Evolutionary conservation across 2,888 invertebrate species (phyloP).

Genomic region (Chymomyza amoena): DNA sequence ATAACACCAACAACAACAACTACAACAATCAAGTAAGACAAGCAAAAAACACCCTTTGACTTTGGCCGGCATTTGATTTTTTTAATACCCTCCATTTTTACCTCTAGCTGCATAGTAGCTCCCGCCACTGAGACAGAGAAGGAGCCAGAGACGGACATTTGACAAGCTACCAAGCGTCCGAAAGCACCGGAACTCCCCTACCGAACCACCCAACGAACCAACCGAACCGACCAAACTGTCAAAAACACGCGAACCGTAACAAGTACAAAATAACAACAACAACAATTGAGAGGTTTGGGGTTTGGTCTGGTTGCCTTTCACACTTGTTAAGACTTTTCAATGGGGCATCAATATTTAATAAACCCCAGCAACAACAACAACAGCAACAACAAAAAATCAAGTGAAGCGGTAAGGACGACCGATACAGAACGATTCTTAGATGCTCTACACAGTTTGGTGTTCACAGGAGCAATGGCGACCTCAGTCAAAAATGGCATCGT

Average conservation of each 20-base stretch:
- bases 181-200: not conserved
- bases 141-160: not conserved
- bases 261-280: conserved; percentile 26
- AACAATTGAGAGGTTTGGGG: conserved; percentile 19
- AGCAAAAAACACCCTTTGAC: conserved; percentile 42
- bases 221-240: conserved; percentile 43
- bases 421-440: no score
- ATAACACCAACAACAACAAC: conserved; percentile 28
- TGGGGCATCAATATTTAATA: conserved; percentile 63
- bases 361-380: conserved; percentile 15
- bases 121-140: conserved; percentile 7
- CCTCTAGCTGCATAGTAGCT: conserved; percentile 20
- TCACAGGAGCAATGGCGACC: no score
- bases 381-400: conserved; percentile 14
- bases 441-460: no score
- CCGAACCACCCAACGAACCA: not conserved
- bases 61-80: conserved; percentile 1
- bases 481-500: no score
- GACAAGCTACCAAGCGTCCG: not conserved
- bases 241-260: conserved; percentile 49
- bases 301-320: conserved; percentile 32
- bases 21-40: conserved; percentile 42
- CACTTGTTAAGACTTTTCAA: conserved; percentile 66
- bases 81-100: conserved; percentile 35
- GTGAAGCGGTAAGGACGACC: no score